Conservation (phyloP, 2,888 invertebrate species). For the Boloria selene region DNA sequence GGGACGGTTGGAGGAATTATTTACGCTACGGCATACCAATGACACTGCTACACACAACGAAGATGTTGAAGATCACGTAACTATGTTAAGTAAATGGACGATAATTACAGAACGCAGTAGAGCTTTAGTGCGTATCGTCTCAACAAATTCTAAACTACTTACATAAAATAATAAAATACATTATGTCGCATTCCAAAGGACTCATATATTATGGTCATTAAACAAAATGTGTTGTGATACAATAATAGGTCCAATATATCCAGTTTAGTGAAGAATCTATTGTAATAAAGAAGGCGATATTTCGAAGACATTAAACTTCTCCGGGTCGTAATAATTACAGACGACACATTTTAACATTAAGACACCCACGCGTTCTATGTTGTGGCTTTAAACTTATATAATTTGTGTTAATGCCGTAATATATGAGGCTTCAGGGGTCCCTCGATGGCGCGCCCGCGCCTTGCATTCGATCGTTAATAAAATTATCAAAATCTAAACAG, state of each 20-base stretch:
- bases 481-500: conserved; percentile 82
- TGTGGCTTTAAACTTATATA: conserved; percentile 80
- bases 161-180: conserved; percentile 29
- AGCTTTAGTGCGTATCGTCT: conserved; percentile 73
- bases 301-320: conserved; percentile 79
- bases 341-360: conserved; percentile 81
- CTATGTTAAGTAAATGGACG: conserved; percentile 77
- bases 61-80: conserved; percentile 75
- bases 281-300: conserved; percentile 78
- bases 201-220: conserved; percentile 56
- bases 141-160: conserved; percentile 56
- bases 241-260: conserved; percentile 65
- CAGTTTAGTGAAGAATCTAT: conserved; percentile 71
- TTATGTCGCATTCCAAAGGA: conserved; percentile 41
- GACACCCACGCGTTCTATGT: conserved; percentile 78
- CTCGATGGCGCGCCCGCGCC: conserved; percentile 62
- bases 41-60: conserved; percentile 57
- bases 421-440: conserved; percentile 77
- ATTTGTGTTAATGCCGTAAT: conserved; percentile 82
- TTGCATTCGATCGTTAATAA: conserved; percentile 80
- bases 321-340: conserved; percentile 78
- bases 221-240: conserved; percentile 67
- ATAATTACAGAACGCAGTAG: conserved; percentile 70
- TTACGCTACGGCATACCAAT: conserved; percentile 64
- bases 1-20: conserved; percentile 71